Base-by-base conservation (phyloP, 2,797 vertebrate species). In the Acanthurus tractus region DNA sequence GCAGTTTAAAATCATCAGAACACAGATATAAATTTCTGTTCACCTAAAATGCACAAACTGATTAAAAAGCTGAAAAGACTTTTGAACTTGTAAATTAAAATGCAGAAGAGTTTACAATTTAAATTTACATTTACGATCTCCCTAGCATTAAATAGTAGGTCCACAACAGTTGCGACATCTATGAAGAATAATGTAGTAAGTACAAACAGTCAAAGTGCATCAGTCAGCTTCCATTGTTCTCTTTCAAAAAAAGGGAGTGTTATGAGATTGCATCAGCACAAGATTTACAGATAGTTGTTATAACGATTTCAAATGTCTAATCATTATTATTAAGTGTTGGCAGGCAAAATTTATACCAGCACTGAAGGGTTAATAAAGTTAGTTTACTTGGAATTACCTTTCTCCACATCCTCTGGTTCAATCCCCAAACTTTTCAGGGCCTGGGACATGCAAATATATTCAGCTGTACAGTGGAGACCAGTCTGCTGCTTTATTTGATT, bases 401-500 rank as follows among this genome's bases (percentile, higher is more conserved):
- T 52, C 2, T 48, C 17, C 9, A 15, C 45, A 69, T 11, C 4
- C 6, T n/a, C 4, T 10, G 8, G 22, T 50, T 71, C 10, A 38
- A 36, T 22, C n/a, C 20, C 23, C 55, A 66, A 12, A 63, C 14
- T 36, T 42, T 29, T 44, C 52, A 15, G 42, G 45, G 18, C 17
- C 29, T 25, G 36, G 50, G 18, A 48, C 46, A 49, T 44, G 56
- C 61, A 46, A 74, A 82, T 53, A 54, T 64, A 61, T 69, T 79
- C 50, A 69, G 54, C 17, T n/a, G 29, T 62, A 29, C 44, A 45
- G 62, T 40, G 22, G 23, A 40, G 52, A 62, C 18, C 34, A 29
- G 44, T 15, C 46, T 29, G 42, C 1, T 61, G 38, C 54, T 73
- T 75, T 84, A 68, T 86, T 84, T 84, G 67, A 84, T 73, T 86